Evolutionary conservation across 2,113 vertebrate genomes (phyloP), one percentile per base, ranked within the genome.

Genomic region (Trogon surrucura): DNA sequence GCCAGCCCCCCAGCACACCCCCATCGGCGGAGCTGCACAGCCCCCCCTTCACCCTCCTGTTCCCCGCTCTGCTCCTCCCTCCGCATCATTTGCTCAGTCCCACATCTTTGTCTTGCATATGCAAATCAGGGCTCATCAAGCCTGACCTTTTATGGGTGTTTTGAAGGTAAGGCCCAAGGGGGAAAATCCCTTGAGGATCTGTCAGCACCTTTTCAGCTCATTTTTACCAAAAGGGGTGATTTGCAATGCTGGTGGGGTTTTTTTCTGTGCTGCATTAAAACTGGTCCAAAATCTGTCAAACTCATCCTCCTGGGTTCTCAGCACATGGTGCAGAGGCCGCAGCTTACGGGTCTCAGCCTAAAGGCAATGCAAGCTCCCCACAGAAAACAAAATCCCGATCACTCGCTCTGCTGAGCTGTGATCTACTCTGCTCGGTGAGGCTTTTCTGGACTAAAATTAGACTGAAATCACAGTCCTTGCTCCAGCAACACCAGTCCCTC

Each of bases 401-500:
- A 3, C 80, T 80, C 0, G 32, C 93, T 92, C 71, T 60, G 61
- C 79, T 90, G 91, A 75, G 74, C 91, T 80, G 53, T 26, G 79
- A 67, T 29, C 74, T 0, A 1, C 34, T 56, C 53, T 20, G 69
- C 13, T 72, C 79, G 57, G 67, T 0, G 3, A 69, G 41, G n/a
- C 50, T 93, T 90, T 79, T 72, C 80, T 83, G 71, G 83, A 80
- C 34, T 95, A 73, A 83, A 95, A 80, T 65, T 18, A 77, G 80
- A 53, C 34, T 34, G 13, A 90, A 92, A 57, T 58, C 44, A 34
- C 56, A n/a, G 22, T 18, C 16, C 64, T 70, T 53, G 41, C 58
- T 83, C 70, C 78, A 78, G 74, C 53, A 51, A 1, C 57, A 29
- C 30, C 64, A 57, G 36, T 26, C 26, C 47, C 41, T 45, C 0